phyloP scores from a whole-genome alignment of 2,888 invertebrate genomes.

The Scaptomyza reducta region DNA sequence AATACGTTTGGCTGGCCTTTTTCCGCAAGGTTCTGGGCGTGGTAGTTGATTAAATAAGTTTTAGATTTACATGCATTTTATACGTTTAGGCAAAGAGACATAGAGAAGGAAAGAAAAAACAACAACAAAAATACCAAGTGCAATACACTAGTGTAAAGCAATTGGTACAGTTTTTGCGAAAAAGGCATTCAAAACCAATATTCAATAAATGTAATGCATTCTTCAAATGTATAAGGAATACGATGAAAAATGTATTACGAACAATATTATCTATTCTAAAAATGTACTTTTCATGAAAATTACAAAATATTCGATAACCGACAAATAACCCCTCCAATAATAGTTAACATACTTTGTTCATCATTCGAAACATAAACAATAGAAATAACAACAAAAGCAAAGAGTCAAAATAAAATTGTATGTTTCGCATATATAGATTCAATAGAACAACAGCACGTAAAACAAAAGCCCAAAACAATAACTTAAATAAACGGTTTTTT shows the following conservation, averaged over 20 bases:
- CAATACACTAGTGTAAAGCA: slow-evolving; percentile 2
- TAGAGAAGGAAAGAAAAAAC: slow-evolving; percentile 10
- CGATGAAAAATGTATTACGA: slow-evolving; percentile 31
- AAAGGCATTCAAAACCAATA: slow-evolving; percentile 2
- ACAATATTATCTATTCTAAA: slow-evolving; percentile 35
- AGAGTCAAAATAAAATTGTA: not conserved
- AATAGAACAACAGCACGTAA: slow-evolving; percentile 33
- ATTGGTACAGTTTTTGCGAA: not conserved
- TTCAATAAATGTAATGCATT: slow-evolving; percentile 24
- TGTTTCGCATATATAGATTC: slow-evolving; percentile 33
- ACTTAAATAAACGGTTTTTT: slow-evolving; percentile 71
- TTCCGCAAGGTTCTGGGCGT: slow-evolving; percentile 16
- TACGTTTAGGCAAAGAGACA: slow-evolving; percentile 59
- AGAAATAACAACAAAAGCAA: too few species aligned
- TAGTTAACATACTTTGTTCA: slow-evolving; percentile 36
- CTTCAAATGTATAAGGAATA: slow-evolving; percentile 21
- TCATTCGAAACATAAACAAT: not conserved
- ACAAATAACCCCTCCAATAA: slow-evolving; percentile 51
- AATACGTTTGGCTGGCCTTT: slow-evolving; percentile 23
- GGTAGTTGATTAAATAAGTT: slow-evolving; percentile 67
- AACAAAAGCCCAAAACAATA: slow-evolving; percentile 27
- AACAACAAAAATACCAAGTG: slow-evolving; percentile 11
- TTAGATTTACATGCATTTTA: slow-evolving; percentile 72
- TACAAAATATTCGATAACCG: slow-evolving; percentile 42
- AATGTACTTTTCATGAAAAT: slow-evolving; percentile 30